Percentiles rank a stretch among this genome's conserved stretches.
phyloP scores from a whole-genome alignment of 1,140 invertebrate species.

The Ceratitis capitata region DNA sequence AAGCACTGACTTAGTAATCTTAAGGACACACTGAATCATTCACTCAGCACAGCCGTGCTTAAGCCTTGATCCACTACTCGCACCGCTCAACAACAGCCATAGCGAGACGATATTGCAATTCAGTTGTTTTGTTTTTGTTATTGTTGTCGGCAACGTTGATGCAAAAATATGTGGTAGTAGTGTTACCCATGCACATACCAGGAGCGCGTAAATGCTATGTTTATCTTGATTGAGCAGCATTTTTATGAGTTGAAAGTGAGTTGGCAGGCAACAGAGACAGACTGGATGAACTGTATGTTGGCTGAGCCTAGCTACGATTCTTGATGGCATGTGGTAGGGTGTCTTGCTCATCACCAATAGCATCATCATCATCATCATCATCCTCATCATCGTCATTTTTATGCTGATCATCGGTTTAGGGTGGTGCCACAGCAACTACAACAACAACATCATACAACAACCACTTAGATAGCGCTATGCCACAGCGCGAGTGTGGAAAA shows the following conservation, averaged over 20 bases:
- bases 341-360: background rate
- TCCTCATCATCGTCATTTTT: conserved; percentile 32
- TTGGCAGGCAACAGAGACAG: background rate
- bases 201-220: conserved; percentile 44
- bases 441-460: background rate
- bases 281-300: background rate
- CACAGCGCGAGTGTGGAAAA: conserved; percentile 34
- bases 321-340: background rate
- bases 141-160: background rate
- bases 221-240: conserved; percentile 43
- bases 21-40: background rate
- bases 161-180: conserved; percentile 12
- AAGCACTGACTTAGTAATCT: background rate
- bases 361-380: background rate
- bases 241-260: conserved; percentile 32
- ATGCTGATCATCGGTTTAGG: background rate
- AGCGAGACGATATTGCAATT: background rate
- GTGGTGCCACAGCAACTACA: background rate
- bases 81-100: conserved; percentile 3
- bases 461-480: background rate
- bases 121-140: background rate
- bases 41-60: background rate
- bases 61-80: conserved; percentile 23
- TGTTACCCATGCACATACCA: conserved; percentile 29
- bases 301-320: background rate